Evolutionary conservation across 2,888 invertebrate genomes (phyloP), one percentile per base, ranked within the genome.

Genomic region (Ashinkailepas kermadecensis): DNA sequence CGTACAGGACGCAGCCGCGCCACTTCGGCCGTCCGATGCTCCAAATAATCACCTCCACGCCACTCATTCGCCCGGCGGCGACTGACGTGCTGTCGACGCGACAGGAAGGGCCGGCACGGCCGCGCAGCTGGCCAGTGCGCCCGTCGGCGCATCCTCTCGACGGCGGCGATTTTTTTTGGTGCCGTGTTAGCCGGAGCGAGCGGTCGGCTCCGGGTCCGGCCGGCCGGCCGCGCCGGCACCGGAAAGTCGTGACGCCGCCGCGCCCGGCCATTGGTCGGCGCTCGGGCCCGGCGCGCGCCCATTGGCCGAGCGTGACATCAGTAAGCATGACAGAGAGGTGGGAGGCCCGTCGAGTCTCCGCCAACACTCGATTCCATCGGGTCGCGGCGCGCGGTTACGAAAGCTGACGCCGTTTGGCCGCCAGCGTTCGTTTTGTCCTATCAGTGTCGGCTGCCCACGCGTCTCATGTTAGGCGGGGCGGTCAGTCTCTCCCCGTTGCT

Each of bases 301-400:
- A 74, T 74, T 74, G 74, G 74, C 74, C 54, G 74, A 74, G 74
- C 74, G 74, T 74, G 74, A 74, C 74, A 74, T 74, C 74, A 74
- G 74, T 74, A 74, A 74, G 74, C 74, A 74, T 74, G 74, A 74
- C 74, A 74, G 74, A 74, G 74, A 74, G 74, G 74, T 74, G 74
- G 74, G 74, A 74, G 74, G 74, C 54, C 74, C 74, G 74, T 74
- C 74, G 54, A 18, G 18, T 54, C 54, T 54, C 74, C 74, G 74
- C 74, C 54, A 54, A 74, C 74, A 74, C 74, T 74, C 54, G 74
- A 74, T 74, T 23, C 54, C 23, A 54, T 54, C 74, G 54, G 74
- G 74, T 25, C 74, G 74, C 74, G 54, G 13, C 54, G 74, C 25
- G 74, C 12, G 74, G 39, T 13, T 54, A 74, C 74, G 10, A 25